A percentile compares a stretch with the other conserved stretches of the same genome.
phyloP scores from a whole-genome alignment of 23 tunicate genomes.

The Halocynthia aurantium region DNA sequence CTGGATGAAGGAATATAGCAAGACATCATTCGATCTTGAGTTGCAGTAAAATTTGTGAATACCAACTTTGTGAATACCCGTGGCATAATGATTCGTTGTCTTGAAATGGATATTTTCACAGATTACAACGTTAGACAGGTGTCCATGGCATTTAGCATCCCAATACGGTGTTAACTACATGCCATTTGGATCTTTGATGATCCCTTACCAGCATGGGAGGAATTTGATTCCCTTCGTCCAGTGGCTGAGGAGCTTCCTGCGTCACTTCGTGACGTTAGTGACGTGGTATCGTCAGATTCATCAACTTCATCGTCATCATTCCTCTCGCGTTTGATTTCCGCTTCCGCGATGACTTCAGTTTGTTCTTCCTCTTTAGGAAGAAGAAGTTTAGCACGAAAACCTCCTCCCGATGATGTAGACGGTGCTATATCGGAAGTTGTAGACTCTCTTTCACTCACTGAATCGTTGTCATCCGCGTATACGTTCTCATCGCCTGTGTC shows the following conservation, averaged over 20 bases:
- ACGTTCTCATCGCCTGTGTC: neutral
- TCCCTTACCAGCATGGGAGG: neutral
- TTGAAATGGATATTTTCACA: neutral
- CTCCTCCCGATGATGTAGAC: neutral
- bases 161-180: neutral
- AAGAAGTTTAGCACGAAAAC: conserved; percentile 15
- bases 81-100: neutral
- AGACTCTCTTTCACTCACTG: neutral
- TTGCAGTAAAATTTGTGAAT: neutral
- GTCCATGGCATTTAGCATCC: neutral
- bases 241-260: conserved; percentile 16
- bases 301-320: conserved; percentile 31
- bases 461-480: neutral
- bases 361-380: conserved; percentile 28
- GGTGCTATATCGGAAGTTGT: neutral
- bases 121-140: neutral
- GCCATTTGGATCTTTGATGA: conserved; percentile 2
- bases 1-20: no score
- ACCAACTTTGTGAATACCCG: neutral
- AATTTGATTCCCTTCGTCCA: conserved; percentile 4
- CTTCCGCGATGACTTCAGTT: conserved; percentile 34
- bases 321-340: neutral
- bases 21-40: no score
- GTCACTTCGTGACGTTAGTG: conserved; percentile 57
- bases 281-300: conserved; percentile 26